Evolutionary conservation across 2,888 invertebrate species (phyloP).

Genomic region (Pogonocherus hispidulus): DNA sequence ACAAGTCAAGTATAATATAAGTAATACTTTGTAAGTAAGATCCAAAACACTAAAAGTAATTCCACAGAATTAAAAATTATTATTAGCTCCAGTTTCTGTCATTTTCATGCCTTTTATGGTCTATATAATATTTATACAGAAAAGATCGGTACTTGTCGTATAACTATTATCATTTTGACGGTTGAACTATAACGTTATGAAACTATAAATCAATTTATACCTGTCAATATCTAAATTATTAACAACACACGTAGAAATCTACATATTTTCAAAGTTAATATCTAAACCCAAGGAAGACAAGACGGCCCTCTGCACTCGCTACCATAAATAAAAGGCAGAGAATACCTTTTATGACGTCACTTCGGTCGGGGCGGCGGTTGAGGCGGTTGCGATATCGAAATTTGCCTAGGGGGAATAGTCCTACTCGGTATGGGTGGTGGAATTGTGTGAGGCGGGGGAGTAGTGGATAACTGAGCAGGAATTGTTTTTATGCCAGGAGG

Average conservation of each 20-base stretch:
- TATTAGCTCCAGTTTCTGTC: too few relatives aligned
- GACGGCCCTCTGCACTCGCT: constrained; percentile 63
- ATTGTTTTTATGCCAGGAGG: constrained; percentile 61
- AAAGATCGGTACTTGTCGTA: too few relatives aligned
- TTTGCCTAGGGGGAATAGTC: constrained; percentile 69
- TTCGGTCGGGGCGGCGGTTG: constrained; percentile 67
- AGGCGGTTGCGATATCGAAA: constrained; percentile 67
- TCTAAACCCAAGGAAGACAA: constrained; percentile 66
- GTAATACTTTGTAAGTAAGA: too few relatives aligned
- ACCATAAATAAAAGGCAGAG: constrained; percentile 64
- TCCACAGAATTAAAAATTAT: too few relatives aligned
- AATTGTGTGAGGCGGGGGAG: constrained; percentile 47
- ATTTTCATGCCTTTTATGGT: too few relatives aligned
- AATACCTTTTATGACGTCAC: constrained; percentile 66
- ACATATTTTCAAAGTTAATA: background rate
- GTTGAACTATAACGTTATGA: too few relatives aligned
- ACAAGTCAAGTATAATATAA: too few relatives aligned
- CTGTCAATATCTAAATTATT: too few relatives aligned
- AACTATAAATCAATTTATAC: too few relatives aligned
- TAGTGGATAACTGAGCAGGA: constrained; percentile 61
- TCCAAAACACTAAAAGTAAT: too few relatives aligned
- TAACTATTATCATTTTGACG: too few relatives aligned
- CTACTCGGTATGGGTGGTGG: constrained; percentile 74
- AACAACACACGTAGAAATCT: background rate
- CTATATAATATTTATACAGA: too few relatives aligned